Evolutionary conservation across 92 coral and sea anemone genomes (phyloP), one percentile per base, ranked within the genome.

Genomic region (Umimayanthus kanabou): DNA sequence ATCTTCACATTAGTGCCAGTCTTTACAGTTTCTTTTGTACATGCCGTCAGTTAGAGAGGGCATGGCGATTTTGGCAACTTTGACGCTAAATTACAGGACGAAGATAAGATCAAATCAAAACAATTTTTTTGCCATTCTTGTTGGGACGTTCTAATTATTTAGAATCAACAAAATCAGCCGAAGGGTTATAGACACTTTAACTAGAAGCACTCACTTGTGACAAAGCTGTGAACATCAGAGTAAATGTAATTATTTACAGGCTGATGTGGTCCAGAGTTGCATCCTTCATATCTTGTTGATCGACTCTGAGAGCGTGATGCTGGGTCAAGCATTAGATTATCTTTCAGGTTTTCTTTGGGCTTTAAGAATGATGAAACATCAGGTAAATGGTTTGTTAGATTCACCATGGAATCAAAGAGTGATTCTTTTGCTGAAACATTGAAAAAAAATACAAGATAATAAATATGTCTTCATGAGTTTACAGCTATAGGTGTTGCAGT

Each of bases 351-450:
- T 69, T 53, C 78, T 70, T 83, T 70, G 65, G 87, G 42, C 73
- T 83, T 83, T 28, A 83, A 29, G 78, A 83, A 71, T 45, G 87
- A 49, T 47, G 87, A 72, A 47, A 83, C 77, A 83, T 83, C 87
- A 5, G 87, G 87, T 28, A 83, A 70, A 72, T 14, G 87, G 43
- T 83, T 71, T 15, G 87, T 67, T 9, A 83, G 65, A 71, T 29
- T 70, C 39, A 65, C 85, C 74, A 83, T 49, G 15, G 87, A 83
- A 73, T 83, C 87, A 70, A 83, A 83, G 6, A 83, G 76, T 28
- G 87, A 47, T 45, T 83, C 65, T 28, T 39, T 69, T 28, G 65
- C 87, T 83, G 87, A 49, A 83, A 83, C 29, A 15, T 61, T 61
- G 69, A 61, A 61, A 61, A 20, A 61, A 16, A 25, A 61, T 2